Evolutionary conservation across 2,888 invertebrate species (phyloP), one percentile per base, ranked within the genome.

Genomic region (Liopterus haemorrhoidalis): DNA sequence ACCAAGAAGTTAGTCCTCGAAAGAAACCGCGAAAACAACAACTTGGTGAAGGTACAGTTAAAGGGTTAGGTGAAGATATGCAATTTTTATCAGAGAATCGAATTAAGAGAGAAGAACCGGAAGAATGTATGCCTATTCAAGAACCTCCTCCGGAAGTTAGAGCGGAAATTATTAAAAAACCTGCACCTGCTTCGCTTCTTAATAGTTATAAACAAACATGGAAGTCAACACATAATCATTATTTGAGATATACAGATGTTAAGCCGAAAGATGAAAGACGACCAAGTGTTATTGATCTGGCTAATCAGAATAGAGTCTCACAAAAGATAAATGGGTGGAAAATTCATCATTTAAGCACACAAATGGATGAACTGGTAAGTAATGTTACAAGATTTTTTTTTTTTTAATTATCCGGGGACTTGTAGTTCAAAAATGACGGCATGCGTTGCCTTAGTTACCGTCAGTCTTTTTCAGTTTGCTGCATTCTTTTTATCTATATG

Each of bases 321-420:
- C 85, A 89, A 60, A 90, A 88, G 69, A 81, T 91, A 12, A 88
- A 89, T 56, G 95, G 95, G 1, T 95, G 95, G 95, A 95, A 94
- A 71, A 78, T 95, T 48, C 83, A 88, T 71, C 92, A 93, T 65
- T 76, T 95, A 56, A 86, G 86, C 25, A 83, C 90, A 30, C 93
- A 94, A 72, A 86, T 95, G 82, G 90, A 93, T 60, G 90, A 93
- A 66, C 71, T 94, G 76, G 92, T 91, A 70, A 65, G 70, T 55
- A 11, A n/a, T n/a, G n/a, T n/a, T n/a, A n/a, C n/a, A n/a, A n/a
- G n/a, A n/a, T 5, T 5, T 8, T 33, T 14, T 33, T 14, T 18
- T 33, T 33, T 14, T 45, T 43, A 5, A 36, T 18, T 28, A 33
- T 33, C 4, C 5, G 18, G 18, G 5, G 18, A 33, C 19, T n/a